A percentile compares a stretch with the other conserved stretches of the same genome.
phyloP scores from a whole-genome alignment of 2,113 vertebrate genomes.

The Psilopogon haemacephalus region DNA sequence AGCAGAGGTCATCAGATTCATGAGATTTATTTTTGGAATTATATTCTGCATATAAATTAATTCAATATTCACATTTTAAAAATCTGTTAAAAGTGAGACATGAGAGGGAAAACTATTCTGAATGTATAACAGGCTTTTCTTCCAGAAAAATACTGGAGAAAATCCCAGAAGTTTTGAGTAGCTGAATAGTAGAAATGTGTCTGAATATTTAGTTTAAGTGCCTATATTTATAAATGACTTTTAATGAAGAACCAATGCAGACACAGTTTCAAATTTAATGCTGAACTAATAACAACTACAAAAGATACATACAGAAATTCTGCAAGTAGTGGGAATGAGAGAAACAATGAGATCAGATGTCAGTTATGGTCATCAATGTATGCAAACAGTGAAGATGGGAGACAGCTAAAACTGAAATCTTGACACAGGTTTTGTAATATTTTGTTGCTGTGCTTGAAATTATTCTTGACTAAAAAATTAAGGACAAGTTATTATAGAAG shows the following conservation, averaged over 20 bases:
- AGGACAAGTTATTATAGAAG: neutral
- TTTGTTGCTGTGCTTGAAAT: neutral
- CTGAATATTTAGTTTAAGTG: neutral
- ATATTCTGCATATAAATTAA: neutral
- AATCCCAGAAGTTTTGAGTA: neutral
- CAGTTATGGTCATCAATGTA: neutral
- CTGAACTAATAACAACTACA: slow-evolving; percentile 30
- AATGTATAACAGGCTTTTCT: neutral
- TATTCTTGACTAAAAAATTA: neutral
- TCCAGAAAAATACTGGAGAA: neutral
- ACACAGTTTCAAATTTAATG: slow-evolving; percentile 27
- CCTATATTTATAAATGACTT: neutral
- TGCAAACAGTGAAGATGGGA: neutral
- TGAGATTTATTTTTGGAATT: neutral
- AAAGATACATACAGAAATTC: slow-evolving; percentile 31
- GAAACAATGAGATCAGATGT: slow-evolving; percentile 32
- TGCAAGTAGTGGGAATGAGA: neutral
- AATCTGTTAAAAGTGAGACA: neutral
- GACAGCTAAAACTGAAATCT: neutral
- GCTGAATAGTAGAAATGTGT: neutral
- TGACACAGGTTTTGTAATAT: neutral
- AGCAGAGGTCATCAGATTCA: neutral
- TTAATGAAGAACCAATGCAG: slow-evolving; percentile 18
- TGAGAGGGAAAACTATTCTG: neutral
- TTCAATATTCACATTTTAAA: neutral